Base-by-base conservation (phyloP, 2,113 vertebrate genomes). In the Thryonomys swinderianus region DNA sequence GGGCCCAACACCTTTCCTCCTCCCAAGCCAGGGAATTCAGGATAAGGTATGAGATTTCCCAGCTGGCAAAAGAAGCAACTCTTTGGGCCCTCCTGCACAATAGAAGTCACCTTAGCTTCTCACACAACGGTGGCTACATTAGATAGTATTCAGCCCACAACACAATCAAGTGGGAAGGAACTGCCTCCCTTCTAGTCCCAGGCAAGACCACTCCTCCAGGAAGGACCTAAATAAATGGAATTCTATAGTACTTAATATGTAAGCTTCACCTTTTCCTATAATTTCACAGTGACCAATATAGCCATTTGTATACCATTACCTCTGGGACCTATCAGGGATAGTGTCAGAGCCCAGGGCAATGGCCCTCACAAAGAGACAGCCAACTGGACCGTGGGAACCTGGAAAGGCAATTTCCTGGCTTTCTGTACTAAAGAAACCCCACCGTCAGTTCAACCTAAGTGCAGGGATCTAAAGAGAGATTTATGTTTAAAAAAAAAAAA, bases 101-200 rank as follows among this genome's bases (percentile, higher is more conserved):
- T 97, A 96, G 95, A 96, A 74, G 67, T 92, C 78, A 88, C 92
- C 85, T 82, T 96, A 59, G 71, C 91, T 95, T 96, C 91, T 96
- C 96, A 97, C 92, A 98, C 92, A 93, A 90, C 83, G 1, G 82
- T 16, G 10, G 85, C 93, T 88, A 91, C 88, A 71, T 84, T 96
- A 93, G 51, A 53, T 55, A 90, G 48, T 96, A 97, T 95, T 97
- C 95, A 94, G 94, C 78, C 74, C 78, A 67, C 88, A 98, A 97
- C 93, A 98, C 97, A 98, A 98, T 97, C 94, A 96, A 98, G 69
- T 96, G 97, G 97, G 97, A 97, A 98, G 97, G 97, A 97, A 97
- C 96, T 97, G 80, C 94, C 85, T 97, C 94, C 79, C 90, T 76
- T 92, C 88, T 62, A 80, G 86, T 80, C 76, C 30, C 90, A 88